These are phyloP conservation scores for Pherbina coryleti DNA, from an alignment of 2,888 invertebrate genomes.

Conservation along the genomic window DNA sequence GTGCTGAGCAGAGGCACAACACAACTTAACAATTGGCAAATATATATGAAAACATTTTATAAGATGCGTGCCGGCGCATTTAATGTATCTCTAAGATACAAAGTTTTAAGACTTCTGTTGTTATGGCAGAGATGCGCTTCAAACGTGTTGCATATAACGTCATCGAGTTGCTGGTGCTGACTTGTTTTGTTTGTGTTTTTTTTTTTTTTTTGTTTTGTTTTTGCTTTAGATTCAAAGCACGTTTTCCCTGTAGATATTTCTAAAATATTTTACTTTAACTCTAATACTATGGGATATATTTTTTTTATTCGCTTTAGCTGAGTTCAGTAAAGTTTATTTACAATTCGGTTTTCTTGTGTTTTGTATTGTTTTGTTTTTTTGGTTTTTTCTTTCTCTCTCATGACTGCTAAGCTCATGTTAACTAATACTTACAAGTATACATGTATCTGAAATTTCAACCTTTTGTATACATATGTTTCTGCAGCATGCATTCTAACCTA, in stretches of 20 bases:
- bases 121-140: not conserved
- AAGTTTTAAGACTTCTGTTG: not conserved
- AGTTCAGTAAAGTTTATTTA: too few species aligned
- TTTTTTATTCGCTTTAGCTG: not conserved
- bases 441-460: not conserved
- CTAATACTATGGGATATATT: too few species aligned
- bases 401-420: not conserved
- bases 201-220: constrained; percentile 5
- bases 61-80: not conserved
- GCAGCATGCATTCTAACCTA: constrained; percentile 16
- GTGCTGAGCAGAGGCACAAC: too few species aligned
- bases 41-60: not conserved
- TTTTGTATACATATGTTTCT: not conserved
- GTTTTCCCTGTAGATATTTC: not conserved
- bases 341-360: not conserved
- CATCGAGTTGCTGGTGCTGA: not conserved
- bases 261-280: not conserved
- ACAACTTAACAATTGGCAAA: not conserved
- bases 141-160: not conserved
- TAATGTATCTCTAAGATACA: not conserved
- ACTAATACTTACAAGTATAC: not conserved
- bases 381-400: not conserved
- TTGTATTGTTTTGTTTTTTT: not conserved
- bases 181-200: not conserved
- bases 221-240: constrained; percentile 9